Evolutionary conservation across 2,113 vertebrate species (phyloP), one percentile per base, ranked within the genome.

Genomic region (Coracopsis vasa): DNA sequence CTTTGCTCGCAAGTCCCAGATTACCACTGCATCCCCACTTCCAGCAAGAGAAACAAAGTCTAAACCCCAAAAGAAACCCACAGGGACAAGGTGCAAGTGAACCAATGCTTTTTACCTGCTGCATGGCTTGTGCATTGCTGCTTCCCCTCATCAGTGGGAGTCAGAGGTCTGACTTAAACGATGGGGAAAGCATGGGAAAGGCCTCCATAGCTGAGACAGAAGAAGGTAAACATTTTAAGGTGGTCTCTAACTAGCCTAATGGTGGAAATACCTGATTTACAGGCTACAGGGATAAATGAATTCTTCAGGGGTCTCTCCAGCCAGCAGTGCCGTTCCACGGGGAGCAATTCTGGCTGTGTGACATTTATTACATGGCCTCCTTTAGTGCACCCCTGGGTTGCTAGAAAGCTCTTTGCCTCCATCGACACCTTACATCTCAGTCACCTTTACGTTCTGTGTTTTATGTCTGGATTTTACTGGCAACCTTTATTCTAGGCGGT

Each of bases 281-380:
- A 69, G 58, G 31, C 85, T 53, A 18, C 12, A 25, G 77, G 72
- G 72, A 80, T 47, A 47, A 74, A 37, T 31, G 27, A 45, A 45
- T 77, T 80, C 81, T 18, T 28, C 47, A 33, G 70, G 82, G 66
- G 11, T 33, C 12, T 13, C 0, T 11, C 21, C 37, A 77, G 75
- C 41, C 3, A 0, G 31, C 50, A 19, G 74, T 21, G 65, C 37
- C 0, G 1, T 70, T 82, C 70, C 29, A 1, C 48, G 1, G 10
- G 86, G 91, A 79, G 6, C 64, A 16, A 13, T 13, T 75, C 48
- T 47, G 81, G 45, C 89, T 44, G 64, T 7, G 3, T 45, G 62
- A 4, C 16, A 3, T 39, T 9, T 53, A 51, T 70, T 66, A 10
- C 27, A 4, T 6, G 44, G 42, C 88, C 71, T 81, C 41, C 84